Base-by-base conservation (phyloP, 2,797 vertebrate genomes). In the Pitangus sulphuratus region DNA sequence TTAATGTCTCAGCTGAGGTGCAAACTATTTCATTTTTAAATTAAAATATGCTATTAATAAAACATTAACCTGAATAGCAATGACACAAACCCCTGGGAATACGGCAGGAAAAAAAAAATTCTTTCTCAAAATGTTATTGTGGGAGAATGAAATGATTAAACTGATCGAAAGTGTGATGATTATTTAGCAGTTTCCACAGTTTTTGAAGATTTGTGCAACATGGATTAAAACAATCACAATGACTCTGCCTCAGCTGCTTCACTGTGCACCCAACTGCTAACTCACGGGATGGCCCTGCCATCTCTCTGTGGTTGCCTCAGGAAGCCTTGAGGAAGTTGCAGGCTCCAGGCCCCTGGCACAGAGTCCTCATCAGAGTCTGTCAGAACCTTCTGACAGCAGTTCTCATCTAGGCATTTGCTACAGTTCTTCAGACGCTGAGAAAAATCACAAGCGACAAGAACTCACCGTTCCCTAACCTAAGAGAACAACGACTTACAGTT, bases 371-470 rank as follows among this genome's bases (percentile, higher is more conserved):
- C 56, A 51, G 48, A 42, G 48, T 31, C 58, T 88, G 79, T 84
- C 94, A 90, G 51, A 93, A 74, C 15, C 30, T 91, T 95, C 5
- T 50, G 56, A 90, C 57, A 64, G 8, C 10, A 89, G 31, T 21
- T 91, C 48, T 89, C 72, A 94, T 37, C 60, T 39, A 57, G 53
- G 61, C 30, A 50, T 75, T 94, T 54, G 24, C 3, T 3, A 45
- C 53, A 91, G 68, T 21, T 83, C 68, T 77, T 87, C 51, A 74
- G 76, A 87, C 44, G 53, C 69, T 31, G 21, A 84, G 78, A 84
- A 85, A 89, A 94, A 91, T 61, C 71, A 64, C 56, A 83, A 60
- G 47, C 70, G 78, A 91, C 64, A 83, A 83, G 89, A 89, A 89
- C 69, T 95, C 21, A 1, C 61, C 37, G 45, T 58, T 95, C 82